Base-by-base conservation (phyloP, 1,140 invertebrate genomes). In the Heliconius hermathena region DNA sequence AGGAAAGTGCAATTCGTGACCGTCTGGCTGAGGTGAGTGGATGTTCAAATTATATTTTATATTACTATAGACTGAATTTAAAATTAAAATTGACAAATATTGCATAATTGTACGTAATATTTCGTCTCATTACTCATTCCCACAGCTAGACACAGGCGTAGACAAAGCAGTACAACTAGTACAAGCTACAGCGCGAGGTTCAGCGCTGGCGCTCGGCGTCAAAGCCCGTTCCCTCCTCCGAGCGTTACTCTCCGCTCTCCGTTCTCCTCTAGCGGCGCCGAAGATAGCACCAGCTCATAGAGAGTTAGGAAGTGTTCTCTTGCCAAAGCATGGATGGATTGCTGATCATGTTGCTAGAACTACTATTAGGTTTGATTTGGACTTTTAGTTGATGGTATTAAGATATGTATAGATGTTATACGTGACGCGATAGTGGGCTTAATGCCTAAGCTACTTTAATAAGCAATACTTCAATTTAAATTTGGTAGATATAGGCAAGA, bases 1-100 rank as follows among this genome's bases (percentile, higher is more conserved):
- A 98, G 86, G 99, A 99, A 93, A 95, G 95, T 78, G 95, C 95
- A 1, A 97, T 98, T 70, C 95, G 97, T 83, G 94, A 96, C 57
- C 95, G 95, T 81, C 89, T 99, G 11, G 95, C 93, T 54, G 94
- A 93, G 91, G 96, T 97, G 85, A 92, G 88, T 87, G 1, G 1
- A 16, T 46, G 3, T 46, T 46, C 16, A 46, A 5, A 16, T 46
- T 46, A 13, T 46, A 16, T 46, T 46, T 46, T 46, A 46, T 46
- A 46, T 46, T 33, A 33, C 0, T 33, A 33, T 33, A 33, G 33
- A 33, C 33, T 33, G 33, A 6, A 33, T 0, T 33, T 33, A 0
- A 33, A 33, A 6, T 33, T 33, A 33, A 33, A 33, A 33, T 8
- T 36, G 33, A 36, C 33, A 36, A 36, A 36, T 36, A 36, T 36